Evolutionary conservation across 2,113 vertebrate genomes (phyloP), one percentile per base, ranked within the genome.

Genomic region (Neolamprologus toae): DNA sequence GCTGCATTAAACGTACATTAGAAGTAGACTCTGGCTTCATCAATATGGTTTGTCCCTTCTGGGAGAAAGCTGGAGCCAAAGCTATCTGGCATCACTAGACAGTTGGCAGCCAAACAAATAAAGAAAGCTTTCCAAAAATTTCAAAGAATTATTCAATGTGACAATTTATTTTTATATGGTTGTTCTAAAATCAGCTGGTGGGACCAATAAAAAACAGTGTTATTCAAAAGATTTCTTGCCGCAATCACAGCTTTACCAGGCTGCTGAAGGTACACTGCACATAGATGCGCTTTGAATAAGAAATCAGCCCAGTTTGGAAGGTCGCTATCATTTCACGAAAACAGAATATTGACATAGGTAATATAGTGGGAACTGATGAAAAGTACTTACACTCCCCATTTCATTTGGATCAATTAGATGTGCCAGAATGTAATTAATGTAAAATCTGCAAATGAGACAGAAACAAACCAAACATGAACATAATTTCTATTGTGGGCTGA

Each of bases 101-200:
- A 90, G 79, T 87, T 91, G 94, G 92, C 92, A 93, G 83, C 55
- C 78, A 86, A 93, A 93, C 63, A 71, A 88, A 96, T 90, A 82
- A 88, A 91, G 80, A 90, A 63, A 55, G 89, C 86, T 85, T 90
- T 88, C 78, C 53, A 80, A 89, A 91, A 66, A 79, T 90, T 89
- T 86, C 89, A 92, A 92, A 90, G 87, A 93, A 94, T 93, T 89
- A 92, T 90, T 92, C 86, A 92, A 79, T 88, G 85, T 14, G 68
- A 91, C 87, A 76, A 92, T 92, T 92, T 90, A 87, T 94, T 94
- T 92, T 89, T 94, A 90, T 90, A 88, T 92, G 85, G 53, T 80
- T 57, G 76, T 83, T 87, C 84, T 84, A 79, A 84, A 90, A 88
- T 91, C 79, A 86, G 89, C 55, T 84, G 85, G 14, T 54, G 63